Conservation (phyloP, 1,140 invertebrate species). For the Patella vulgata region DNA sequence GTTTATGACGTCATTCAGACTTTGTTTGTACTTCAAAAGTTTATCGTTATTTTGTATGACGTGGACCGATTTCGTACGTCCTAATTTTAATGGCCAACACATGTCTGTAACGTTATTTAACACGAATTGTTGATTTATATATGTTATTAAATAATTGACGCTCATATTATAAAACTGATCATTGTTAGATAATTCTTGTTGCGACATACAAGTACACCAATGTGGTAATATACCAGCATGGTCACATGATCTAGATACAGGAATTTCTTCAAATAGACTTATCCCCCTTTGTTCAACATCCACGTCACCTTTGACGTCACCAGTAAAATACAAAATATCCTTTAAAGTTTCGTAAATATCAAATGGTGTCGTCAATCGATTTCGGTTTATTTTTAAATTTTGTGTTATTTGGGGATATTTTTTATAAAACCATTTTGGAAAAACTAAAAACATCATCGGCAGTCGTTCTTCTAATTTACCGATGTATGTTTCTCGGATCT, state of each 20-base stretch:
- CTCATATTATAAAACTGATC: constrained; percentile 27
- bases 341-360: constrained; percentile 67
- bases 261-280: constrained; percentile 65
- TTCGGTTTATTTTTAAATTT: constrained; percentile 76
- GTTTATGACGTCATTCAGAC: constrained; percentile 51
- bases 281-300: constrained; percentile 51
- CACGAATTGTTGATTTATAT: constrained; percentile 55
- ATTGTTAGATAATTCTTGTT: constrained; percentile 17
- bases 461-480: constrained; percentile 90
- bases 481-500: constrained; percentile 78
- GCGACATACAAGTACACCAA: constrained; percentile 66
- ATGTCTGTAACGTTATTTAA: constrained; percentile 42
- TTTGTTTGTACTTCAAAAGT: constrained; percentile 44
- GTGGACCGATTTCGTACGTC: constrained; percentile 20
- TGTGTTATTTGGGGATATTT: constrained; percentile 73
- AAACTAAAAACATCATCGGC: constrained; percentile 82
- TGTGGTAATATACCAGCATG: constrained; percentile 64
- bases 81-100: constrained; percentile 35
- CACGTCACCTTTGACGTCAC: constrained; percentile 54
- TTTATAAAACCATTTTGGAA: constrained; percentile 79
- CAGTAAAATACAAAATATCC: constrained; percentile 60
- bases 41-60: constrained; percentile 33
- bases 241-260: constrained; percentile 62
- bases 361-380: constrained; percentile 67
- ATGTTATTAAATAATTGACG: constrained; percentile 51